Evolutionary conservation across 1,140 invertebrate genomes (phyloP), one percentile per base, ranked within the genome.

Genomic region (Drosophila carrolli): DNA sequence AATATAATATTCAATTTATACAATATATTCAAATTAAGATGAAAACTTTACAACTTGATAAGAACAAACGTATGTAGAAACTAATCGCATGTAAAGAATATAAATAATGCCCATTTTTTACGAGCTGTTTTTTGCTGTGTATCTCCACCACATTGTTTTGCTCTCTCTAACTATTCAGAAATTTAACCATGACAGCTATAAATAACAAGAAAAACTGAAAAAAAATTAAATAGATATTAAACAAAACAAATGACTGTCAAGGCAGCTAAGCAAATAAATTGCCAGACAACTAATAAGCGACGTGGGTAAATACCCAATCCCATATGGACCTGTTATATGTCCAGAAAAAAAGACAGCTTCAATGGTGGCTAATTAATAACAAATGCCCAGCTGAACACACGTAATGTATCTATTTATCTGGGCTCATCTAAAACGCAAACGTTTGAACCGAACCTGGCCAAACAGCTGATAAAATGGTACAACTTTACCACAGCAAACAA

Each of bases 181-280:
- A 43, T 46, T 41, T 32, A 55, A 53, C 59, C 27, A 29, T 65
- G 61, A 47, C 78, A 71, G 59, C 46, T 40, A 75, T 57, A 61
- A 57, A 73, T 59, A 67, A 67, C 54, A 62, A 66, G 62, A 40
- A 66, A 50, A 41, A 53, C 38, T 53, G 19, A 23, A 37, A 50
- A 40, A 47, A 41, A 27, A 41, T n/a, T 46, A 72, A 77, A 80
- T 85, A 85, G 84, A 85, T 84, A 84, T 61, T 60, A 77, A 66
- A 54, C n/a, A 74, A 88, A 78, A 79, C 63, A 46, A 81, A 62
- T 63, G 75, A 80, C 81, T 81, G 62, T 54, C 77, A 68, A 73
- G 81, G 75, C 83, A 86, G 83, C 83, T 83, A 83, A 76, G 59
- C 66, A 88, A 86, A 86, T 82, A 83, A 80, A 79, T 88, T 78